Base-by-base conservation (phyloP, 2,113 vertebrate species). In the Sciurus niger region DNA sequence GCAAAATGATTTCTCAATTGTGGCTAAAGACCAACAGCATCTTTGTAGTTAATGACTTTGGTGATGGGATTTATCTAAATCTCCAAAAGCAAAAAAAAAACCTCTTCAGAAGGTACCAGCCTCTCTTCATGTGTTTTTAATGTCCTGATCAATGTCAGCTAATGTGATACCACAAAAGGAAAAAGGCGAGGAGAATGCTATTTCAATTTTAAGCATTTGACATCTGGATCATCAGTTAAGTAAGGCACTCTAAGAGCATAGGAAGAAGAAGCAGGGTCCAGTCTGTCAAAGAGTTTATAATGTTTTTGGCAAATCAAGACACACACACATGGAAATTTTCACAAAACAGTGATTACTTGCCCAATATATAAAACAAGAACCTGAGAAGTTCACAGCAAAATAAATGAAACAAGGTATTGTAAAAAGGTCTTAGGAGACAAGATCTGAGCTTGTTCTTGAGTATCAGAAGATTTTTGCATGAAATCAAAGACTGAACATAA, bases 401-500 rank as follows among this genome's bases (percentile, higher is more conserved):
- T 34, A 77, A 86, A 2, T 79, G 11, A 68, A 73, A 5, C 58
- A 32, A 20, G 3, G 60, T 89, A 6, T 11, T 58, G 0, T 58
- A 5, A 74, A n/a, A 12, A 67, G 20, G 32, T 88, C 34, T 78
- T 9, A 95, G 12, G 2, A 86, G 34, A 68, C 3, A 1, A 51
- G 46, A 96, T 24, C 3, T 63, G 60, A 83, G 24, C 12, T 94
- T 55, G 4, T 34, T 55, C 46, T 86, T 48, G 12, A 76, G 30
- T 12, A 58, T 74, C 9, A 9, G 34, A 53, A 46, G 55, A 89
- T 67, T 72, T 83, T 83, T 60, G 16, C 65, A 60, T 72, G 78
- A 93, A 89, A 87, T 78, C 17, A 87, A 68, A 97, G 34, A 58
- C 37, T 92, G 13, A 48, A 7, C 8, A 67, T 78, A 34, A 90